phyloP scores from a whole-genome alignment of 2,113 vertebrate genomes.

The Diadophis punctatus region DNA sequence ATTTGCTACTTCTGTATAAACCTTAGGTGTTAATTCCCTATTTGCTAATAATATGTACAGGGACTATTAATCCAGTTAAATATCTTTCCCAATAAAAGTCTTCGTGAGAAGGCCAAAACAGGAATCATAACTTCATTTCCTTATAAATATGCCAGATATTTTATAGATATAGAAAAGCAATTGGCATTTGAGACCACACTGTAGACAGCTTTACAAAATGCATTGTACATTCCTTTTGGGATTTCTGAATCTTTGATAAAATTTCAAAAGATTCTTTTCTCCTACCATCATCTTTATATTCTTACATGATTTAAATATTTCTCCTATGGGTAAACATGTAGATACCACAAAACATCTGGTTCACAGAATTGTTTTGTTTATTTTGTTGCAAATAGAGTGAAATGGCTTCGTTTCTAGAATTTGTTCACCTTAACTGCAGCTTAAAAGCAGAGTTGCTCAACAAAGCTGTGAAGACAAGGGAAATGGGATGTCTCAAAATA shows the following conservation, averaged over 20 bases:
- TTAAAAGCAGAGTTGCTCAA: not conserved
- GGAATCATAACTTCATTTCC: not conserved
- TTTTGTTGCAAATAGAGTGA: not conserved
- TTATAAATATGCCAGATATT: slow-evolving; percentile 10
- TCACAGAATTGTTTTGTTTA: not conserved
- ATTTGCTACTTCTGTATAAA: not conserved
- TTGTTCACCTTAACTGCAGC: not conserved
- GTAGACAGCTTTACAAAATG: not conserved
- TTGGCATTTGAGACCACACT: not conserved
- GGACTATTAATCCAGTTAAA: no score
- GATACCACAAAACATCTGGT: not conserved
- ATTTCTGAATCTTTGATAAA: not conserved
- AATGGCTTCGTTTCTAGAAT: not conserved
- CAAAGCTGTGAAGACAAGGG: not conserved
- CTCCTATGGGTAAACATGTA: not conserved
- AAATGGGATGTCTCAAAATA: not conserved
- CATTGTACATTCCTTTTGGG: not conserved
- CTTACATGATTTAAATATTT: not conserved
- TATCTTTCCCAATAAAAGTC: not conserved
- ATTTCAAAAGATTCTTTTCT: not conserved
- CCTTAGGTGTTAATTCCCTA: not conserved
- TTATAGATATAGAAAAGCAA: slow-evolving; percentile 17
- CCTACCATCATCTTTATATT: not conserved
- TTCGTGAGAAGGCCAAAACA: slow-evolving; percentile 16
- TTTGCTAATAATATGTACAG: not conserved